Base-by-base conservation (phyloP, 2,113 vertebrate species). In the Pelodiscus sinensis region DNA sequence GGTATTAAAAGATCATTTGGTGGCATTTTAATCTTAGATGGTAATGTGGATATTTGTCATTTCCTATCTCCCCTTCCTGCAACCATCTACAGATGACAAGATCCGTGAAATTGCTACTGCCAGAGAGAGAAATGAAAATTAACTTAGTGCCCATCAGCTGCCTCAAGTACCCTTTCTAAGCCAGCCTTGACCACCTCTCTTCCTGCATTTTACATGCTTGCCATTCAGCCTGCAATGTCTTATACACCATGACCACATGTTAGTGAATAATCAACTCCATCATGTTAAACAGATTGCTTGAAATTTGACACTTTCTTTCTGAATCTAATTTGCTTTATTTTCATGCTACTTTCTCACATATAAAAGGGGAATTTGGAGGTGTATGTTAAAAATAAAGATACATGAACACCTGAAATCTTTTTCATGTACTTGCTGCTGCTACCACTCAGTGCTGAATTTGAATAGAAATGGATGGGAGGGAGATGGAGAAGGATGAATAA, bases 51-150 rank as follows among this genome's bases (percentile, higher is more conserved):
- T 96, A 96, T 97, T 97, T 97, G 96, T 97, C 95, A 96, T 96
- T 95, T 92, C 92, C 93, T 90, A 97, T 97, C 92, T 97, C 95
- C 84, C 91, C 86, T 96, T 95, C 93, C 95, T 96, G 86, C 86
- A 88, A 82, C 91, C 90, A 91, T 95, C 96, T 96, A 84, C 94
- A 96, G 94, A 96, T 96, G 96, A 97, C 71, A 29, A 95, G 96
- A 95, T 94, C 96, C 90, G 79, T 97, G 97, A 97, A 97, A 97
- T 97, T 97, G 95, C 97, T 96, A 9, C 96, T 96, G 97, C 97
- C 97, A 96, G 94, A 91, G 93, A 97, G 95, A 57, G 94, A 96
- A 85, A 96, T 90, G 95, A 95, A 95, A 94, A 97, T 96, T 97
- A 97, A 97, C 96, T 95, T 65, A 9, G 16, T 94, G 95, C 94